Evolutionary conservation across 2,888 invertebrate genomes (phyloP), one percentile per base, ranked within the genome.

Genomic region (Cartodere bifasciata): DNA sequence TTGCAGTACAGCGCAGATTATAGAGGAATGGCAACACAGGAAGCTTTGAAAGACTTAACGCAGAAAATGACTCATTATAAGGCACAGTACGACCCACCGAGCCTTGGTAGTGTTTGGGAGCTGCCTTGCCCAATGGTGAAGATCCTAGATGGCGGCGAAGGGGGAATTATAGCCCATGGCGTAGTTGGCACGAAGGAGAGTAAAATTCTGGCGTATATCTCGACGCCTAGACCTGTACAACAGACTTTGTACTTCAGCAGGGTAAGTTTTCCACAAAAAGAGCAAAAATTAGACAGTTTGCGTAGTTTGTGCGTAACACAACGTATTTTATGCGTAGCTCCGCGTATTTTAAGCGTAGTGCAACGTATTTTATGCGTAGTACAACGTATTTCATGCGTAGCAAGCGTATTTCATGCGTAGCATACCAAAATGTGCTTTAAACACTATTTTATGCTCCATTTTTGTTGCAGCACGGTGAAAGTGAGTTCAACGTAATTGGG

Each of bases 191-290:
- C 86, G 48, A 73, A 84, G 44, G 87, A 90, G 55, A 77, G 81
- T 29, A 72, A 80, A 33, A 81, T 91, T 21, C 75, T 92, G 28
- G 85, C 87, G 35, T 92, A 88, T 51, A 63, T 94, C 35, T 86
- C 88, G 49, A 84, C 84, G 45, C 81, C 88, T 52, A 82, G 81
- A 44, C 75, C 84, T 2, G 66, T 77, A 41, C 80, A 90, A 49
- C 81, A 90, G 48, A 85, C 87, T 4, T 70, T 92, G 39, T 94
- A 88, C 56, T 78, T 94, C 49, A 87, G 88, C 31, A 67, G 91
- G 65, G 88, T 88, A 63, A 70, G 76, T 65, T 23, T 14, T 13
- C 6, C 20, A 17, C 20, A 17, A 7, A 17, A 17, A n/a, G n/a
- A n/a, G n/a, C n/a, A n/a, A n/a, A n/a, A n/a, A n/a, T n/a, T n/a